Evolutionary conservation across 2,113 vertebrate species (phyloP).

Genomic region (Fukomys damarensis): DNA sequence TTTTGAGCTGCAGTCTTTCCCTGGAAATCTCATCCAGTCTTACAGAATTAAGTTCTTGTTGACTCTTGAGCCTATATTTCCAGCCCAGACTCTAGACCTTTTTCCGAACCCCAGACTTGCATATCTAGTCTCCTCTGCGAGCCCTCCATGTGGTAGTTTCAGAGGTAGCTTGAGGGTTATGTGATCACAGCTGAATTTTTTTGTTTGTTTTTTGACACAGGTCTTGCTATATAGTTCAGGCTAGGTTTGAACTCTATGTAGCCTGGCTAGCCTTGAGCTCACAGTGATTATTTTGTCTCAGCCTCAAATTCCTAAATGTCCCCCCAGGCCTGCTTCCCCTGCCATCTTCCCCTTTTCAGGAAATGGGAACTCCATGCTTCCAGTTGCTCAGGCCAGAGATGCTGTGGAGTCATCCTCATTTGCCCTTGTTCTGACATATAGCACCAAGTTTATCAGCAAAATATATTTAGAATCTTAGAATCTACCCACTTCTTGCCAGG

Average conservation of each 20-base stretch:
- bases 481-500: neutral
- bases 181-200: neutral
- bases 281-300: neutral
- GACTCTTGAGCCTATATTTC: neutral
- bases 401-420: neutral
- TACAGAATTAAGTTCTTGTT: neutral
- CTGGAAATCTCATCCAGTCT: neutral
- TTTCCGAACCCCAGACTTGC: neutral
- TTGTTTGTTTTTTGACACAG: neutral
- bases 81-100: neutral
- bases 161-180: neutral
- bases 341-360: neutral
- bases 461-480: neutral
- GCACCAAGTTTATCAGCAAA: neutral
- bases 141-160: neutral
- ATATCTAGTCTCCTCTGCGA: accelerated
- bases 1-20: neutral
- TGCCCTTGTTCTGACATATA: neutral
- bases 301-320: neutral
- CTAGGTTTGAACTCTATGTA: neutral
- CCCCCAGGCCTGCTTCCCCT: neutral
- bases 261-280: neutral
- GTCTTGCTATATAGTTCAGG: neutral
- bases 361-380: neutral
- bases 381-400: neutral